Base-by-base conservation (phyloP, 2,113 vertebrate species). In the Cervus canadensis region DNA sequence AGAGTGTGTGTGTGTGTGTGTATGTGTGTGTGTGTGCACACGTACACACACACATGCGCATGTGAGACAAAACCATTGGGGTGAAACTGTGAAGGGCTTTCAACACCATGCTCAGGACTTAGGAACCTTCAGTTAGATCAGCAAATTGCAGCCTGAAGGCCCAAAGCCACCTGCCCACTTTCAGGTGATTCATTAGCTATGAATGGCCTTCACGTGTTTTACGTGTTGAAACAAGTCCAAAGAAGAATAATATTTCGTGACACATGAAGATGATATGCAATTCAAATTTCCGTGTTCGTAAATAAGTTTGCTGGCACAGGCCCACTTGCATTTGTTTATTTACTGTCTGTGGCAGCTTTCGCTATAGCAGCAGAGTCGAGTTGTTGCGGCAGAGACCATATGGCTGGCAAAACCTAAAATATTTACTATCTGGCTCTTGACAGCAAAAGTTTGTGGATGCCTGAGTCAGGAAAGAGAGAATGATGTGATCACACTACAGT, bases 261-360 rank as follows among this genome's bases (percentile, higher is more conserved):
- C 25, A 67, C 10, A 43, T 76, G 67, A 88, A 93, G 71, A 94
- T 86, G 56, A 67, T 33, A 85, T 19, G 52, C n/a, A 52, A 48
- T 93, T 88, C 56, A 78, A 64, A 95, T 86, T 76, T 94, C 67
- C 28, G 2, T 26, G 14, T 60, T 91, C 60, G 9, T 33, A 87
- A 96, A 64, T 82, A 88, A 97, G 52, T 56, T 76, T 40, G 21
- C 62, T 96, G 82, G 89, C 93, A 59, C 14, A 14, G 6, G 40
- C 48, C 67, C 78, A 84, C 12, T 8, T 19, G 92, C 26, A 11
- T 43, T 87, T 95, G 45, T 94, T 96, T 97, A 30, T 93, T 79
- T 56, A 62, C 83, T 52, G n/a, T 90, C 16, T 40, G 8, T 82
- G 56, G 60, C 25, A 43, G 57, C 25, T 92, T 95, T 86, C 1